Conservation (phyloP, 2,113 vertebrate genomes). For the Pionites leucogaster region DNA sequence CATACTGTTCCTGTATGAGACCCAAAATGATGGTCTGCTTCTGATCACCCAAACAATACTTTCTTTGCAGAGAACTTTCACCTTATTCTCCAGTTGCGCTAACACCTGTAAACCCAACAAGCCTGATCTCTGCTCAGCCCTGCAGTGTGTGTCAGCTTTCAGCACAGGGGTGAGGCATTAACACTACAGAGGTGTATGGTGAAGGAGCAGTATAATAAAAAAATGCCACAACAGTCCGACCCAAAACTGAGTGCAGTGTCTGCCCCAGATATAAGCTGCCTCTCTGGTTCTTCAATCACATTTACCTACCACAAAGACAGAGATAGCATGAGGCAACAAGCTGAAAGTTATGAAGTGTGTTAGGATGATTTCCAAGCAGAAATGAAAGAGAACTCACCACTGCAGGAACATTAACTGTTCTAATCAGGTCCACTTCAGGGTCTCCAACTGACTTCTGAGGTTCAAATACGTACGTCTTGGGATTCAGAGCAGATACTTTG, state of each 20-base stretch:
- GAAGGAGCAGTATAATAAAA: neutral
- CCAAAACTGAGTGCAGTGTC: neutral
- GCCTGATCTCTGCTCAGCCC: neutral
- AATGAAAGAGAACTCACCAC: slow-evolving; percentile 80
- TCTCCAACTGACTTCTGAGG: slow-evolving; percentile 85
- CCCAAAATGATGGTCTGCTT: neutral
- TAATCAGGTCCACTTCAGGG: slow-evolving; percentile 84
- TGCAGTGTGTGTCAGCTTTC: neutral
- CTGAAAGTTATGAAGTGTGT: neutral
- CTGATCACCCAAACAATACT: neutral
- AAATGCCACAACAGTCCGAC: neutral
- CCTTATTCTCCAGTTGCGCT: neutral
- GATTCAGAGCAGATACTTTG: slow-evolving; percentile 86
- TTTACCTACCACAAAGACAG: neutral
- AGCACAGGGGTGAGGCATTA: neutral
- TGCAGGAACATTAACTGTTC: slow-evolving; percentile 90
- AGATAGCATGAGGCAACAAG: neutral
- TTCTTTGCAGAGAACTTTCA: neutral
- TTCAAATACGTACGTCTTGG: slow-evolving; percentile 90
- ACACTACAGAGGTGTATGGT: neutral
- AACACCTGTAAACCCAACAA: neutral
- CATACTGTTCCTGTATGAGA: neutral
- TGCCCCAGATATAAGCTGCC: neutral
- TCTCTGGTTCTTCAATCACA: neutral
- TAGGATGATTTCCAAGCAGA: neutral